These are phyloP conservation scores for Synanceia verrucosa DNA, from an alignment of 2,797 vertebrate species.

Conservation along the genomic window DNA sequence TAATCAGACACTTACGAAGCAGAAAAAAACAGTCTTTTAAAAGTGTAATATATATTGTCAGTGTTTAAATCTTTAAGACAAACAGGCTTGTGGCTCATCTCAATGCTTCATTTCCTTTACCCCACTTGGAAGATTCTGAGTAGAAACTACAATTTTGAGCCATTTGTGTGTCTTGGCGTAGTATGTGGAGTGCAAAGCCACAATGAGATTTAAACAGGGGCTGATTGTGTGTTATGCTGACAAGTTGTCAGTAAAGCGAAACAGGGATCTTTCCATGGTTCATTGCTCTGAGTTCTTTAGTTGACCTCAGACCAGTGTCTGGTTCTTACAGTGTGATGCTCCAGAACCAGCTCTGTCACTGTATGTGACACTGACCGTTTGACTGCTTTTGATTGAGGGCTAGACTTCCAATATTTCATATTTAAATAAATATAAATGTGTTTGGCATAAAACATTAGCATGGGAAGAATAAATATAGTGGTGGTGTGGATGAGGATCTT, in stretches of 20 bases:
- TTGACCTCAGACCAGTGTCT: background rate
- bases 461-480: constrained; percentile 10
- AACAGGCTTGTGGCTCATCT: background rate
- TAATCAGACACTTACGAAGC: too few relatives aligned
- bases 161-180: background rate
- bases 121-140: background rate
- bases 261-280: background rate
- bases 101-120: too few relatives aligned
- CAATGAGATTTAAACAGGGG: background rate
- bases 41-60: too few relatives aligned
- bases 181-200: background rate
- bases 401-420: background rate
- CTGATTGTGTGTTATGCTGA: background rate
- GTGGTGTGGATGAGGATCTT: constrained; percentile 13
- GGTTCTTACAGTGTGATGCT: background rate
- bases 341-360: background rate
- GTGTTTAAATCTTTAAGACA: background rate
- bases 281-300: background rate
- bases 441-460: constrained; percentile 2
- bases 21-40: too few relatives aligned
- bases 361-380: too few relatives aligned
- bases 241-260: background rate
- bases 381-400: too few relatives aligned
- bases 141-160: background rate
- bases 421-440: background rate